phyloP scores from a whole-genome alignment of 64 coral and sea anemone genomes.

The Porites lutea region DNA sequence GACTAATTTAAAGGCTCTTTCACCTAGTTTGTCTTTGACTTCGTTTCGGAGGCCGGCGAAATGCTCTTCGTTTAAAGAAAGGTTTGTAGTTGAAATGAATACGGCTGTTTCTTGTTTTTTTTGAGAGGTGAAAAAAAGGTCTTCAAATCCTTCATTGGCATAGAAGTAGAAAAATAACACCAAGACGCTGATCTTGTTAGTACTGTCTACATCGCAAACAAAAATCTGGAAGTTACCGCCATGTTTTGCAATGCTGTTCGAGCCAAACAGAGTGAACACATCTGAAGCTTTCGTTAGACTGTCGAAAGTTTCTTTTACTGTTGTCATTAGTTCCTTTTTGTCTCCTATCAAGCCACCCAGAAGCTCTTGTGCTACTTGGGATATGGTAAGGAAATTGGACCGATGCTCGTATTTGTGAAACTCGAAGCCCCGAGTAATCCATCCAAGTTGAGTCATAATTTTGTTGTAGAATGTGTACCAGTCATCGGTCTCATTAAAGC shows the following conservation, averaged over 20 bases:
- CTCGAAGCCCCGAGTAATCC: not conserved
- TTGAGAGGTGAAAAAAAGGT: not conserved
- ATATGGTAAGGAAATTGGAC: not conserved
- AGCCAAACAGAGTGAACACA: not conserved
- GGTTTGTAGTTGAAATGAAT: not conserved
- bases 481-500: not conserved
- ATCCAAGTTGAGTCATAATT: constrained; percentile 22
- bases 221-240: constrained; percentile 11
- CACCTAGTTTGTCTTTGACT: not conserved
- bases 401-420: constrained; percentile 3
- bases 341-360: not conserved
- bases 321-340: not conserved
- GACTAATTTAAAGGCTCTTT: not conserved
- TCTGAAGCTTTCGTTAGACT: not conserved
- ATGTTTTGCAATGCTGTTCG: not conserved
- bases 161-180: not conserved
- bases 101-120: not conserved
- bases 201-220: not conserved
- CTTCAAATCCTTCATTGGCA: not conserved
- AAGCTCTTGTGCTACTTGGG: not conserved
- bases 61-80: constrained; percentile 1
- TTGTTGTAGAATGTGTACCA: constrained; percentile 48
- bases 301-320: not conserved
- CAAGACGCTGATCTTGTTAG: not conserved
- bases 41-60: not conserved